Evolutionary conservation across 2,888 invertebrate species (phyloP).

Genomic region (Aplocera efformata): DNA sequence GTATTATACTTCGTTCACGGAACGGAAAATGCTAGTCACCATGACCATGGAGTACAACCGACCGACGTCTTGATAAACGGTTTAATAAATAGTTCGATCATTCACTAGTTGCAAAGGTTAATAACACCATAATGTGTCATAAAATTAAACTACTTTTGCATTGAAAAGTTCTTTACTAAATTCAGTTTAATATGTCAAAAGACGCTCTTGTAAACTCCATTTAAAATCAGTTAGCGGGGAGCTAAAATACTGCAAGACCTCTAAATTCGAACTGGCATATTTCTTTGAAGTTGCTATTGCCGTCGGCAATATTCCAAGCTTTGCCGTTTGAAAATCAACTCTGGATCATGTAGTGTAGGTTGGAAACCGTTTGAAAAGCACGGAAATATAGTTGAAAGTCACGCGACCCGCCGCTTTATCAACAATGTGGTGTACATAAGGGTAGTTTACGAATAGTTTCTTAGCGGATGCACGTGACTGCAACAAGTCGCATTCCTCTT

Average conservation of each 20-base stretch:
- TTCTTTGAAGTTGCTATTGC: conserved; percentile 13
- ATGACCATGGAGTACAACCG: conserved; percentile 16
- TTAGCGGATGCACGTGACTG: conserved; percentile 56
- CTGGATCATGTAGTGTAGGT: conserved; percentile 4
- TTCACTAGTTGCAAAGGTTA: conserved; percentile 22
- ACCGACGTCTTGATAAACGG: conserved; percentile 12
- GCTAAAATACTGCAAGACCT: conserved; percentile 1
- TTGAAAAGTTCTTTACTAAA: neutral
- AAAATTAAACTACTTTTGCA: neutral
- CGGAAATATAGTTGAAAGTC: conserved; percentile 12
- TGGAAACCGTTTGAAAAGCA: conserved; percentile 3
- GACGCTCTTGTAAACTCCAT: neutral
- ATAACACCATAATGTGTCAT: conserved; percentile 12
- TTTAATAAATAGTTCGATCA: conserved; percentile 17
- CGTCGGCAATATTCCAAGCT: conserved; percentile 18
- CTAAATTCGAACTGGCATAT: conserved; percentile 11
- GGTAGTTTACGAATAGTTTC: conserved; percentile 42
- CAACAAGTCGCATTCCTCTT: conserved; percentile 64
- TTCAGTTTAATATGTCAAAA: neutral
- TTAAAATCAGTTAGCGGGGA: conserved; percentile 3
- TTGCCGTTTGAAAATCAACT: conserved; percentile 1
- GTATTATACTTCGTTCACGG: conserved; percentile 15
- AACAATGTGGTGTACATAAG: conserved; percentile 31
- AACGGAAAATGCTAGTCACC: conserved; percentile 25
- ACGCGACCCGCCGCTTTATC: conserved; percentile 16